Evolutionary conservation across 2,888 invertebrate genomes (phyloP), one percentile per base, ranked within the genome.

Genomic region (Brachynemurus nebulosus): DNA sequence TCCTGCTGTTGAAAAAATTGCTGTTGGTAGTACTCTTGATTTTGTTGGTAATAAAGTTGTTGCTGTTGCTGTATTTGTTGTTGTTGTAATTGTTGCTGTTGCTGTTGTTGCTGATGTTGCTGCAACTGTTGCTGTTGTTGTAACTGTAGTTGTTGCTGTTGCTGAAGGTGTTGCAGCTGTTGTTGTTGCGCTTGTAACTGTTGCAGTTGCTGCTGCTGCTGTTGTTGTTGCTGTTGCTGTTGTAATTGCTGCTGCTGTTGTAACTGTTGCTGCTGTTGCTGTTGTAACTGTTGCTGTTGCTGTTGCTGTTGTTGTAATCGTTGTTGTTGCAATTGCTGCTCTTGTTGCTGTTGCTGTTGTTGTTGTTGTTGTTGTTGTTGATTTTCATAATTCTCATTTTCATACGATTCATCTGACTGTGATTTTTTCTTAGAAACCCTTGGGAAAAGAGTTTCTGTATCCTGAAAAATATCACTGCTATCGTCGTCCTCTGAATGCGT

Each of bases 401-500:
- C 64, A 49, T 68, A 70, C 3, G 64, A 51, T 61, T 68, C 67
- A 54, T 69, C 37, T 19, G 47, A 41, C 40, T 53, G 58, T 4
- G 53, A 48, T 50, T 55, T 58, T 17, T 45, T 50, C 4, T 57
- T 59, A 52, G 59, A 69, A 25, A 81, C 71, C 65, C 78, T 80
- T 5, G 76, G 71, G 58, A 81, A 81, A 57, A 79, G 66, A 47
- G 65, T 67, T 47, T 80, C 79, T 39, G 74, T 69, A n/a, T 70
- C 70, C 55, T 82, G 81, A 1, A 80, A 80, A 61, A 80, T 75
- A 0, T 79, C 73, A 54, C 80, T 63, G 47, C 60, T 64, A 44
- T 64, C 64, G 52, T 65, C 65, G 56, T 81, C 80, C 57, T 86
- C 86, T 45, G 76, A 73, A 23, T 81, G 79, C 23, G 83, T 80